Base-by-base conservation (phyloP, 2,797 vertebrate genomes). In the Hoplostethus atlanticus region DNA sequence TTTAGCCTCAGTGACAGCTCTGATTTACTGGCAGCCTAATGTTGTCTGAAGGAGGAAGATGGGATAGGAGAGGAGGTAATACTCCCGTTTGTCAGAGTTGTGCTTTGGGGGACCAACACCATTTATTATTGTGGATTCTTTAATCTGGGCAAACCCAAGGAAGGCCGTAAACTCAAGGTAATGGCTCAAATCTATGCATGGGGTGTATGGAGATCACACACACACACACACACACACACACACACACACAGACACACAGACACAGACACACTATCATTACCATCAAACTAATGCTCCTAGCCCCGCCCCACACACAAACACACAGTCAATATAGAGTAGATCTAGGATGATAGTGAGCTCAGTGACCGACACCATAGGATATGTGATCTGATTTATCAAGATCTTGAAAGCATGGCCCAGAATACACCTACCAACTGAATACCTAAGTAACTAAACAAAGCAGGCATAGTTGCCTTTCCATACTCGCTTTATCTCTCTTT, bases 21-120 rank as follows among this genome's bases (percentile, higher is more conserved):
- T 87, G 84, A 92, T 93, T 91, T 90, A 91, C 67, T 77, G 81
- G 62, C 78, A 38, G 58, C 52, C 58, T 53, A 16, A 44, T 77
- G 72, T 79, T 28, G 71, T 86, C 68, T 83, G 71, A 79, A 80
- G 84, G 80, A 86, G 71, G 74, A 44, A 64, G 72, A 83, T 66
- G 68, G 67, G 72, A 71, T 68, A 65, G 74, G 61, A 76, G 71
- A 71, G 63, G 73, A 85, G 85, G 86, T 78, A 92, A 93, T 87
- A 84, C 66, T 71, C 21, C 53, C 8, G 77, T 63, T 54, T 73
- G 85, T 82, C 80, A 70, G 61, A 54, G 57, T 63, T 81, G 84
- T 64, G 87, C 77, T 87, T 76, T 46, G 54, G 77, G 83, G 74
- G 55, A 71, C 53, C 71, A 78, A 77, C 64, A 55, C 61, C 64